phyloP scores from a whole-genome alignment of 2,113 vertebrate genomes.

The Elephantulus edwardii region DNA sequence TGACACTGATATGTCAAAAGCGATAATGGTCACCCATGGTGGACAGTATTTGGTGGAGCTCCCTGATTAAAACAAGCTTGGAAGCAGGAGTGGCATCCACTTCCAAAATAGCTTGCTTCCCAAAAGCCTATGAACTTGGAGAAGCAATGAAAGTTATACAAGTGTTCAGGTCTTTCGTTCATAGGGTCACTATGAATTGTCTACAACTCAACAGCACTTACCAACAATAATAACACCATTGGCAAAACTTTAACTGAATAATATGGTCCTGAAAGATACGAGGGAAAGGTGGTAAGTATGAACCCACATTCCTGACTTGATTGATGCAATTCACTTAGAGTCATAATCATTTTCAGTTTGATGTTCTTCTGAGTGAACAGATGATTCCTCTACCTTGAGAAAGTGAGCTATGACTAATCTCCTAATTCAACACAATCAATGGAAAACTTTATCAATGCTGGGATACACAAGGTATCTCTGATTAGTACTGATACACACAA shows the following conservation, averaged over 20 bases:
- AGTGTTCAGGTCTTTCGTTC: no score
- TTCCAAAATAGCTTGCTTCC: no score
- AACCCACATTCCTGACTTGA: background rate
- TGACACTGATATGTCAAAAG: no score
- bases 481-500: constrained; percentile 17
- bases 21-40: no score
- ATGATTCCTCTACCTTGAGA: background rate
- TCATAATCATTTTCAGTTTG: constrained; percentile 18
- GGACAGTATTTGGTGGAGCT: no score
- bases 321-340: background rate
- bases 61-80: no score
- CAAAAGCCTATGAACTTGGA: no score
- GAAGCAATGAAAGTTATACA: no score
- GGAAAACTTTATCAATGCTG: background rate
- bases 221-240: no score
- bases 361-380: background rate
- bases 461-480: constrained; percentile 3
- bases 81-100: no score
- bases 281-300: background rate
- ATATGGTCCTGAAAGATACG: background rate
- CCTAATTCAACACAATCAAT: background rate
- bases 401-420: background rate
- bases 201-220: no score
- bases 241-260: background rate
- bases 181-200: no score